phyloP scores from a whole-genome alignment of 2,888 invertebrate genomes.

The Drosophila mimetica region DNA sequence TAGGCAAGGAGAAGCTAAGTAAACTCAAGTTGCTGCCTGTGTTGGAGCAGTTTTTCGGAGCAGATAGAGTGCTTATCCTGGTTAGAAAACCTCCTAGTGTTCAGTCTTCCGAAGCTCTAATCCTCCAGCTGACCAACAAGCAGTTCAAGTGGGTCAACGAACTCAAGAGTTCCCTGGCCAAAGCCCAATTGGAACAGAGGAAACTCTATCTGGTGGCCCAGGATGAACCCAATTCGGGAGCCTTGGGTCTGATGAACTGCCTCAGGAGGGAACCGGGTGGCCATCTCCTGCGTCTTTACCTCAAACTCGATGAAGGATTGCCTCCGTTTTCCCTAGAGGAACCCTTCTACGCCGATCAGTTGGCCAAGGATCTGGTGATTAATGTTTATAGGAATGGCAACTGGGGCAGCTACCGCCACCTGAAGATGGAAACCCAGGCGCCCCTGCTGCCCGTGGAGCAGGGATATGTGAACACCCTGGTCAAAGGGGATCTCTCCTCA shows the following conservation, averaged over 20 bases:
- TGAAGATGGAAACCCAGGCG: conserved; percentile 86
- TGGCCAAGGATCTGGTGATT: conserved; percentile 91
- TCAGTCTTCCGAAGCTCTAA: conserved; percentile 81
- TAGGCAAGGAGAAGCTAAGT: conserved; percentile 82
- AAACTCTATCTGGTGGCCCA: conserved; percentile 89
- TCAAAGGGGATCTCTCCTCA: conserved; percentile 97
- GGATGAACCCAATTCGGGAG: conserved; percentile 89
- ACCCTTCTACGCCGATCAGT: conserved; percentile 86
- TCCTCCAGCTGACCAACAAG: conserved; percentile 88
- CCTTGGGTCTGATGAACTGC: conserved; percentile 95
- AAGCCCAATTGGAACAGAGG: conserved; percentile 86
- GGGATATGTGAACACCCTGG: conserved; percentile 96
- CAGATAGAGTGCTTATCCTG: conserved; percentile 88
- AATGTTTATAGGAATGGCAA: conserved; percentile 92
- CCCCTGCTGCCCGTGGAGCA: conserved; percentile 90
- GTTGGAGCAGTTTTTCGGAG: conserved; percentile 87
- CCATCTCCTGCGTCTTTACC: conserved; percentile 88
- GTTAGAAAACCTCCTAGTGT: conserved; percentile 84
- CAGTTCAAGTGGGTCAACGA: conserved; percentile 92
- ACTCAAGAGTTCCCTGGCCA: conserved; percentile 89
- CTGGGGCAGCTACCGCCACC: conserved; percentile 95
- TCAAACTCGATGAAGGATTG: conserved; percentile 88
- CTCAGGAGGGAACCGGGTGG: conserved; percentile 94
- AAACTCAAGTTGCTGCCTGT: conserved; percentile 86
- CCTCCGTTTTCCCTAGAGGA: conserved; percentile 87